Evolutionary conservation across 2,888 invertebrate species (phyloP).

Genomic region (Caenorhabditis angaria): DNA sequence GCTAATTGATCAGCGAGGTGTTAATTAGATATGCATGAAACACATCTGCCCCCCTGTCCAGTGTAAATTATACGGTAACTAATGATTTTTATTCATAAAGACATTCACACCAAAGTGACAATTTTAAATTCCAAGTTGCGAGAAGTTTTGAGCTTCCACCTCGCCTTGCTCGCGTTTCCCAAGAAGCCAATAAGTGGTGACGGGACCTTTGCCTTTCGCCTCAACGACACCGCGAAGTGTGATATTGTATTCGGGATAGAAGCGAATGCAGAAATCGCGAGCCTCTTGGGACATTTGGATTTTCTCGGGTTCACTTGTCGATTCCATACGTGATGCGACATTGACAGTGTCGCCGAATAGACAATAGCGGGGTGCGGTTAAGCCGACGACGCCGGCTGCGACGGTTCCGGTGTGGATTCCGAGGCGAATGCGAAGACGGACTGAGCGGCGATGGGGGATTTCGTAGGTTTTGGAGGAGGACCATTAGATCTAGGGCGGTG

Average conservation of each 20-base stretch:
- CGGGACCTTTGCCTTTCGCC: constrained; percentile 66
- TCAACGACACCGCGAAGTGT: constrained; percentile 62
- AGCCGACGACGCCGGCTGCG: constrained; percentile 70
- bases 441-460: constrained; percentile 61
- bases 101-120: constrained; percentile 71
- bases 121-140: constrained; percentile 48
- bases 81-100: too few relatives aligned
- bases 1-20: constrained; percentile 3
- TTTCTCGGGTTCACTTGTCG: constrained; percentile 65
- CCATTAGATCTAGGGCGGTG: constrained; percentile 65
- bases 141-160: constrained; percentile 34
- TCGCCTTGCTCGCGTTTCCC: constrained; percentile 44
- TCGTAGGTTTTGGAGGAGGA: constrained; percentile 53
- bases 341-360: constrained; percentile 71
- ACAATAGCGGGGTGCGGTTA: constrained; percentile 69
- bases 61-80: too few relatives aligned
- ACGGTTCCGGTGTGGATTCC: constrained; percentile 69
- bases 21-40: background rate
- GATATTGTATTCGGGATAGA: constrained; percentile 64
- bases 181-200: constrained; percentile 66
- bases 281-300: constrained; percentile 65
- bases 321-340: constrained; percentile 69
- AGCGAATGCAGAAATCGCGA: constrained; percentile 37
- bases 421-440: constrained; percentile 64
- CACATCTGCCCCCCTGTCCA: constrained; percentile 4